Evolutionary conservation across 35 echinoderm and acorn worm species (phyloP), one percentile per base, ranked within the genome.

Genomic region (Apostichopus parvimensis): DNA sequence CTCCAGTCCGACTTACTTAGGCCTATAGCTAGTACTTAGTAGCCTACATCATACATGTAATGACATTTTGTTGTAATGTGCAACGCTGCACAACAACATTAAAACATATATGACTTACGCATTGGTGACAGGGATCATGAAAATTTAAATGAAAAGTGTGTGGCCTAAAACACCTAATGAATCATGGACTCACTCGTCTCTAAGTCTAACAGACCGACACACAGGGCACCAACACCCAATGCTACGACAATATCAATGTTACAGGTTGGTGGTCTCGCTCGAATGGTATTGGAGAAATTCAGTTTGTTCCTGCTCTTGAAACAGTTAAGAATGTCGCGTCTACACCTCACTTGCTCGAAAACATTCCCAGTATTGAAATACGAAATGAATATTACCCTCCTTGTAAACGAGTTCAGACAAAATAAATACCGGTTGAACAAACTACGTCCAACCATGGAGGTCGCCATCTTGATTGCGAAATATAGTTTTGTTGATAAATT

Each of bases 391-490:
- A 61, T 61, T 61, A 61, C 58, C 58, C 58, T 61, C 58, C 8
- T 61, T 8, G 12, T 9, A 11, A 8, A 61, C 7, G 12, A 61
- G 12, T 12, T 75, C 20, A 75, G 15, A 22, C 71, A n/a, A 14
- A 75, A 18, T 75, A 75, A 75, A 75, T 75, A 25, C 21, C 71
- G 18, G 12, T n/a, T 75, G 13, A 5, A 75, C 71, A 75, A n/a
- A 75, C 17, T 5, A 6, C 71, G 17, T 75, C 71, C 21, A 75
- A 75, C 21, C 17, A 75, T n/a, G 71, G 71, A n/a, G 71, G 15
- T 75, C 71, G 71, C 71, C 71, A 75, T 75, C 15, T 75, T 75
- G 71, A 22, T 75, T 75, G 71, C 71, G 70, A 73, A 73, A 73
- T 21, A 73, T 9, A 73, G n/a, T 73, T 6, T n/a, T 73, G 70